Evolutionary conservation across 2,888 invertebrate genomes (phyloP).

Genomic region (Ashinkailepas kermadecensis): DNA sequence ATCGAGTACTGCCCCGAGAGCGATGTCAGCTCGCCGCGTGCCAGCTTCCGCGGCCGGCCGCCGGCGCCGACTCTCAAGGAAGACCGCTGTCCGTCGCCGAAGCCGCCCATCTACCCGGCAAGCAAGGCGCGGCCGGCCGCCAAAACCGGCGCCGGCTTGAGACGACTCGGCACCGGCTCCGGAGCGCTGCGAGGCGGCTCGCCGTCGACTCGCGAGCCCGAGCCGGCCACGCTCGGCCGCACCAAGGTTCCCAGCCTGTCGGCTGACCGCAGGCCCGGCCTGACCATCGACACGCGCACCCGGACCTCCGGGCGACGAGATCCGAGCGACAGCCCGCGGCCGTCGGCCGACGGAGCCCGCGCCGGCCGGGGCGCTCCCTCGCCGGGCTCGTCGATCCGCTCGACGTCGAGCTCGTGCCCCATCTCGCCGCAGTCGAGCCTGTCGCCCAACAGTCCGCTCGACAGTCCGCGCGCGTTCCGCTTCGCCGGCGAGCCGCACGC

Average conservation of each 20-base stretch:
- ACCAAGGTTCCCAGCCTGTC: neutral
- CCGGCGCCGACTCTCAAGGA: neutral
- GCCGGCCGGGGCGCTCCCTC: neutral
- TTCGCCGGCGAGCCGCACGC: neutral
- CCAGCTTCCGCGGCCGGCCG: neutral
- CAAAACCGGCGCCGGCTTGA: neutral
- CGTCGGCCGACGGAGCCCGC: neutral
- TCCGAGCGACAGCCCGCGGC: neutral
- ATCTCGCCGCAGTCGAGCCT: neutral
- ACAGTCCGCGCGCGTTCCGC: constrained; percentile 1
- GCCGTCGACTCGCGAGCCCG: neutral
- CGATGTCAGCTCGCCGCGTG: neutral
- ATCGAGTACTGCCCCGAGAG: constrained; percentile 8
- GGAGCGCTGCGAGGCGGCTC: neutral
- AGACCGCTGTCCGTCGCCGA: neutral
- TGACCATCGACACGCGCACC: neutral
- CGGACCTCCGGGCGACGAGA: neutral
- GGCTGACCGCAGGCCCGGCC: neutral
- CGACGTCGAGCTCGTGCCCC: neutral
- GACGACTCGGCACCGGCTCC: neutral
- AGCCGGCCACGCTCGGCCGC: neutral
- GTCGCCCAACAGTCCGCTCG: neutral
- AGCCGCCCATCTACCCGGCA: neutral
- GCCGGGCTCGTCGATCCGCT: neutral
- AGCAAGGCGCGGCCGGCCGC: neutral